Percentiles rank a stretch among this genome's conserved stretches.
These are phyloP conservation scores for Ctenochaetus hawaiiensis DNA, from an alignment of 2,797 vertebrate species.

Conservation along the genomic window DNA sequence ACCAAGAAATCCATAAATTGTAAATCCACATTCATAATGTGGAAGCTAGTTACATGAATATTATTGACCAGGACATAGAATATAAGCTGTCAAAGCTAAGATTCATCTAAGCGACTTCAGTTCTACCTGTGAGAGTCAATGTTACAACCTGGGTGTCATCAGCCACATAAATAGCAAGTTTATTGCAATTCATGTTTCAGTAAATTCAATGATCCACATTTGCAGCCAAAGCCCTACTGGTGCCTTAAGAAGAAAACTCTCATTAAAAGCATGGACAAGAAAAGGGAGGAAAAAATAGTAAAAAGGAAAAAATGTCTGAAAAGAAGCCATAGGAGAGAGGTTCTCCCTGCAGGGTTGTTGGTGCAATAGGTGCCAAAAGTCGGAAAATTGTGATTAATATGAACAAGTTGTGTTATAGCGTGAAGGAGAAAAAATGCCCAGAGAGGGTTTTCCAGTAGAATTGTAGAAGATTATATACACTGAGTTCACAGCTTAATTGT, in stretches of 20 bases:
- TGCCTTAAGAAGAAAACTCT: background rate
- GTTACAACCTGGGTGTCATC: background rate
- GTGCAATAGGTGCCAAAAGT: background rate
- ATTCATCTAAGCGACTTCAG: background rate
- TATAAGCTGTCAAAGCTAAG: too few relatives aligned
- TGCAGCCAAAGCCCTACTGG: background rate
- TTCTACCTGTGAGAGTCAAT: background rate
- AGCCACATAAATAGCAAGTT: background rate
- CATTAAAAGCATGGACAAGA: background rate
- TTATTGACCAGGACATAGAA: background rate
- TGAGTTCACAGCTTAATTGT: background rate
- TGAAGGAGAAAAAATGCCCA: background rate
- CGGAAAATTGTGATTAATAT: conserved; percentile 11
- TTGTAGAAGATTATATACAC: background rate
- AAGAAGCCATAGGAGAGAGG: background rate
- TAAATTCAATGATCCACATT: background rate
- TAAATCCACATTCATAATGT: background rate
- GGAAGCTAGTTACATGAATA: background rate
- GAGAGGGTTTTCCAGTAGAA: background rate
- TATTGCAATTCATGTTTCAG: background rate
- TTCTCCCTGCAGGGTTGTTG: background rate
- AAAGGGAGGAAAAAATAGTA: background rate
- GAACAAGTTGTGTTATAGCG: background rate
- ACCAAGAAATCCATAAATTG: too few relatives aligned
- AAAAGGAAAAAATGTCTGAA: background rate